Percentiles rank a stretch among this genome's conserved stretches.
These are phyloP conservation scores for Chaitophorus viminalis DNA, from an alignment of 2,888 invertebrate genomes.

Conservation along the genomic window DNA sequence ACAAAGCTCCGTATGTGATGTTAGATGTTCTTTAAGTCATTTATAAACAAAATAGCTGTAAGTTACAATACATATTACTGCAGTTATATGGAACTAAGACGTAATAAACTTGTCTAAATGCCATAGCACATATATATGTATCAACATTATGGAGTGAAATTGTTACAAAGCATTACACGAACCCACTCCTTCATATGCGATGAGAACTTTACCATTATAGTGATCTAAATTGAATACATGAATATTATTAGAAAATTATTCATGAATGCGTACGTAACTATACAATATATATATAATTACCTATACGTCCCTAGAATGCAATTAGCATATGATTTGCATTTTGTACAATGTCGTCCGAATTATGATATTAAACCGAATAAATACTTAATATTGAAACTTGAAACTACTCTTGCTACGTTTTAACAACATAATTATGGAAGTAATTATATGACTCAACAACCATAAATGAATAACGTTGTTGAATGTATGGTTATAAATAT, in stretches of 20 bases:
- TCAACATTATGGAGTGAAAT: not conserved
- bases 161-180: not conserved
- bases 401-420: conserved; percentile 20
- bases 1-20: no score
- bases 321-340: conserved; percentile 22
- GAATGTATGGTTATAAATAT: not conserved
- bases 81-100: no score
- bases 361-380: conserved; percentile 23
- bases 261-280: not conserved
- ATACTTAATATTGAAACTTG: not conserved
- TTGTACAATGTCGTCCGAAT: not conserved
- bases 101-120: not conserved
- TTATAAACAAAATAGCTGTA: no score
- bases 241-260: conserved; percentile 35
- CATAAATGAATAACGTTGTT: not conserved
- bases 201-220: not conserved
- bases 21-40: no score
- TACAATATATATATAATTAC: not conserved
- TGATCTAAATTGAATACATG: conserved; percentile 21
- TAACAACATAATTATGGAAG: not conserved
- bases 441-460: not conserved
- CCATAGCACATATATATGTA: not conserved
- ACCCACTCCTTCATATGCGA: not conserved
- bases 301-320: not conserved
- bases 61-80: no score